Evolutionary conservation across 2,797 vertebrate genomes (phyloP), one percentile per base, ranked within the genome.

Genomic region (Neosilurus hyrtlii): DNA sequence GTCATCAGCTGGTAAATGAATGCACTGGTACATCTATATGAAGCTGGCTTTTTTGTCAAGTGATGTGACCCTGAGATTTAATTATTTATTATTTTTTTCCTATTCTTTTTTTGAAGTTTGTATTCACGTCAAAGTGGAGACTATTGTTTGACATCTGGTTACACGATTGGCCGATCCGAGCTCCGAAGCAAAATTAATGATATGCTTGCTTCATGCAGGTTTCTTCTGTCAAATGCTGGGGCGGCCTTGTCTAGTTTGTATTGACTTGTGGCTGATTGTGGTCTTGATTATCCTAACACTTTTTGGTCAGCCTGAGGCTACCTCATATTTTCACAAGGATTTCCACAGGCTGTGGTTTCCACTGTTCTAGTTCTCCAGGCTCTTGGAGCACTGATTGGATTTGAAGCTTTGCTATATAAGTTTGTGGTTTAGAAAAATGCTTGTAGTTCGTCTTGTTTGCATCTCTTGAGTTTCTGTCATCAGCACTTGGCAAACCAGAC

Each of bases 361-460:
- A 22, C 10, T 10, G 1, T 6, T 2, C 0, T 2, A 11, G 30
- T 68, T 71, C 20, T 71, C 68, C 68, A 22, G 10, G 67, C 22
- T 51, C 68, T 72, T 72, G n/a, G 14, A 26, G 7, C 37, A 30
- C n/a, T 37, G 20, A 9, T 30, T 30, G 9, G 16, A 10, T 18
- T 56, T 24, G 9, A 56, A 30, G 1, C 15, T 54, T 20, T 54
- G 71, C 71, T n/a, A 20, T 49, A n/a, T 0, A 22, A 71, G 68
- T 52, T 24, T 71, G 37, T 66, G 75, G 74, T 79, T 84, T 71
- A 24, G 79, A 12, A 82, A 56, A 73, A 83, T 82, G 62, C 83
- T 37, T 70, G 57, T 63, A 56, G 15, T 18, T n/a, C 0, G 52
- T 56, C 71, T 56, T 12, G 71, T 35, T 74, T 30, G 72, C 72